phyloP scores from a whole-genome alignment of 2,888 invertebrate species.

The Steinernema hermaphroditum region DNA sequence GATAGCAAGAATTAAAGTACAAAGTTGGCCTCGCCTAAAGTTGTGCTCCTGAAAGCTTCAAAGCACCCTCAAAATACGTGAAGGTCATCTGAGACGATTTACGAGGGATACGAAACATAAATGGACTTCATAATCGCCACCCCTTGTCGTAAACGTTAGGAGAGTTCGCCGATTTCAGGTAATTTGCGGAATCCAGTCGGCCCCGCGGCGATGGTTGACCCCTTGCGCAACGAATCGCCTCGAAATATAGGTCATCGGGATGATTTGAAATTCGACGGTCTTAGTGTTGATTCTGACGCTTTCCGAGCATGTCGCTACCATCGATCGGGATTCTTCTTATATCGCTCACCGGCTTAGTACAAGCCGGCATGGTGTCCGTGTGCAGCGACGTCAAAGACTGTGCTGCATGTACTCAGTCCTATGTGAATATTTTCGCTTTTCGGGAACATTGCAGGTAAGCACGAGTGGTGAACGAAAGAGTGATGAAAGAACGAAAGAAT shows the following conservation, averaged over 20 bases:
- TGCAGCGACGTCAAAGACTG: constrained; percentile 61
- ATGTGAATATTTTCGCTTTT: constrained; percentile 64
- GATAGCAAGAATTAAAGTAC: too few species aligned
- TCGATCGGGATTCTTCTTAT: constrained; percentile 3
- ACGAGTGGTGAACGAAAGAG: too few species aligned
- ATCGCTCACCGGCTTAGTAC: neutral
- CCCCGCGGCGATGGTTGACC: neutral
- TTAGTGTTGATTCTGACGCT: constrained; percentile 11
- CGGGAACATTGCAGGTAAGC: constrained; percentile 62
- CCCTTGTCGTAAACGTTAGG: too few species aligned
- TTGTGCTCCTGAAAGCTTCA: too few species aligned
- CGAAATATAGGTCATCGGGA: neutral
- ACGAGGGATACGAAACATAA: too few species aligned
- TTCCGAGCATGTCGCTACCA: neutral
- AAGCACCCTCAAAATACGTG: too few species aligned
- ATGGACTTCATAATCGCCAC: too few species aligned
- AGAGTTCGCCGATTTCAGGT: too few species aligned
- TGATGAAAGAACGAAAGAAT: too few species aligned
- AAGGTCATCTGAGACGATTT: too few species aligned
- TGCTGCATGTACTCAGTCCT: constrained; percentile 59
- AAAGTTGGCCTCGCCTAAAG: too few species aligned
- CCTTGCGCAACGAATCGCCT: neutral
- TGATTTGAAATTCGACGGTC: constrained; percentile 3
- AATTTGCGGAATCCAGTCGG: neutral
- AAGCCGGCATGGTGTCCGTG: constrained; percentile 58